phyloP scores from a whole-genome alignment of 2,888 invertebrate genomes.

The Volucella bombylans region DNA sequence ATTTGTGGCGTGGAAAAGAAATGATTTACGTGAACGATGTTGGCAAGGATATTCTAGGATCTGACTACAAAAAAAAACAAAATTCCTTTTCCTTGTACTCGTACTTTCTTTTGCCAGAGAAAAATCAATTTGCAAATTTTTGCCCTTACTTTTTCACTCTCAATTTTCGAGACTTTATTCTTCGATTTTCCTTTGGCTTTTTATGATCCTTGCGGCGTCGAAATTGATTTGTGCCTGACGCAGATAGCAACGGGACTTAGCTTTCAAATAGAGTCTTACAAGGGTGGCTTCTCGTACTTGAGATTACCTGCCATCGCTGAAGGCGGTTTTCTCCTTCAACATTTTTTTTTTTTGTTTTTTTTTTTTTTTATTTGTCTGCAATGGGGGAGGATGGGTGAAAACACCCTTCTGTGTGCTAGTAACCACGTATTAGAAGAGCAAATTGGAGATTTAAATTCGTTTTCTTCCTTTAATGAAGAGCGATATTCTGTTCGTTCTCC shows the following conservation, averaged over 20 bases:
- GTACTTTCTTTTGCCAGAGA: background rate
- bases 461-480: slow-evolving; percentile 15
- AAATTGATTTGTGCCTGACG: slow-evolving; percentile 44
- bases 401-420: background rate
- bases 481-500: background rate
- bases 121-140: slow-evolving; percentile 44
- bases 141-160: slow-evolving; percentile 11
- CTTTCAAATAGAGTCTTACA: slow-evolving; percentile 18
- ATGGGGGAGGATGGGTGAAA: background rate
- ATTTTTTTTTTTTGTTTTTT: background rate
- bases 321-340: background rate
- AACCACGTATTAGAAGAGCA: slow-evolving; percentile 32
- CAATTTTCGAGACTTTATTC: slow-evolving; percentile 12
- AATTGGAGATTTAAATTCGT: slow-evolving; percentile 48
- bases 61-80: background rate
- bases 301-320: background rate
- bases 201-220: slow-evolving; percentile 33
- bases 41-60: background rate
- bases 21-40: too few species aligned
- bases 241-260: slow-evolving; percentile 11
- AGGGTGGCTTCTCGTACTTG: background rate
- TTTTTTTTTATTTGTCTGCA: background rate
- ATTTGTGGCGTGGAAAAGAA: too few species aligned
- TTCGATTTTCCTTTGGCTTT: slow-evolving; percentile 31
- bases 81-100: too few species aligned